Base-by-base conservation (phyloP, 2,797 vertebrate species). In the Myotis findleyi region DNA sequence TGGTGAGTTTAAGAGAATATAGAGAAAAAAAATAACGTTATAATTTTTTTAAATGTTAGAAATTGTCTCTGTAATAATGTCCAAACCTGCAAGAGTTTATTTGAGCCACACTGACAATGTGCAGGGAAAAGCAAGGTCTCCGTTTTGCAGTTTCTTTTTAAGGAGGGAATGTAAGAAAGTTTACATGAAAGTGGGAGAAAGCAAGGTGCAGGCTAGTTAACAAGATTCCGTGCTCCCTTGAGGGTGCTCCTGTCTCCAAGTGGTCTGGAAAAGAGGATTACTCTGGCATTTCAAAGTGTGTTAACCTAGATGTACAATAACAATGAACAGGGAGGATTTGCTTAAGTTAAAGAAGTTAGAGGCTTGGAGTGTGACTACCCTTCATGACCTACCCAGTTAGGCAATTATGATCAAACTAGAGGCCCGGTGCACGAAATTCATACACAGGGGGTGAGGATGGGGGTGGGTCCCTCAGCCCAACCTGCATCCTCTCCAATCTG, bases 281-380 rank as follows among this genome's bases (percentile, higher is more conserved):
- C 30, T 49, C 44, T 49, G 30, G 13, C 13, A 49, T 66, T 66
- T 36, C 44, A 49, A 51, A 82, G n/a, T 36, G 13, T 17, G 8
- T 17, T 49, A 81, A 30, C 38, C 30, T 4, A 51, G 81, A 23
- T 25, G 44, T 83, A 17, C 8, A 49, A 49, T 13, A 33, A 68
- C 62, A 83, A 83, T 33, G 21, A 20, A 49, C 13, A 66, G n/a
- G 30, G 20, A n/a, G 25, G 25, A 62, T 62, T 49, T 23, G 30
- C 30, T 83, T 25, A 83, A 83, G 66, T 6, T 66, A 25, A 49
- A 49, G 30, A 16, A 23, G 20, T 83, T 33, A 33, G 44, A 83
- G 2, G 13, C 5, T 49, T 83, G 44, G 5, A 10, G 13, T 0
- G 0, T 36, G n/a, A 66, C 20, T 11, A 36, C 13, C 2, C 44